A percentile compares a stretch with the other conserved stretches of the same genome.
Conservation (phyloP, 37 sponge, comb jelly and placozoan genomes). For the Aphrocallistes beatrix region DNA sequence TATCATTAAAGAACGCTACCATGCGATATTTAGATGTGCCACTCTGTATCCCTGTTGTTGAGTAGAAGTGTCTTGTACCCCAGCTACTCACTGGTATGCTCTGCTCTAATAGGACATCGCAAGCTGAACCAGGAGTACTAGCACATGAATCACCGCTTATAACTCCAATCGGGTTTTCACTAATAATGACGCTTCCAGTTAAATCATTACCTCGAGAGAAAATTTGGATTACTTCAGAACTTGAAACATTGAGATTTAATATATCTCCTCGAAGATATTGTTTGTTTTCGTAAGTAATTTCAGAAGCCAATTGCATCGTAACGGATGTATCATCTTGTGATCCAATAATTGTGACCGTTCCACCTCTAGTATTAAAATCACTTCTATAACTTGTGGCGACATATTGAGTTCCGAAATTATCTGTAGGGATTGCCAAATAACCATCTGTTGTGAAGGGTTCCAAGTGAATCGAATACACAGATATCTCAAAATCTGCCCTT, state of each 20-base stretch:
- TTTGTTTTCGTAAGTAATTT: not conserved
- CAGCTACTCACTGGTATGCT: not conserved
- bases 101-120: not conserved
- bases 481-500: not conserved
- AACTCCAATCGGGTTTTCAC: not conserved
- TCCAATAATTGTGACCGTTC: not conserved
- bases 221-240: not conserved
- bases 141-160: not conserved
- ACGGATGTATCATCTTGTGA: not conserved
- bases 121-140: not conserved
- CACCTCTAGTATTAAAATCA: no score
- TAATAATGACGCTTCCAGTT: not conserved
- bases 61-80: constrained; percentile 13
- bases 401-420: not conserved
- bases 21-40: not conserved
- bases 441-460: constrained; percentile 11
- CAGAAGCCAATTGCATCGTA: not conserved
- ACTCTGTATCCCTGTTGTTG: not conserved
- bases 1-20: not conserved
- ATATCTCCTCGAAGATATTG: not conserved
- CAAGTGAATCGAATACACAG: not conserved
- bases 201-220: not conserved
- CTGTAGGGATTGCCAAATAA: not conserved
- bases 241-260: not conserved
- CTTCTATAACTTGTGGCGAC: not conserved